Percentiles rank a stretch among this genome's conserved stretches.
Evolutionary conservation across 2,113 vertebrate genomes (phyloP).

Genomic region (Actenoides hombroni): DNA sequence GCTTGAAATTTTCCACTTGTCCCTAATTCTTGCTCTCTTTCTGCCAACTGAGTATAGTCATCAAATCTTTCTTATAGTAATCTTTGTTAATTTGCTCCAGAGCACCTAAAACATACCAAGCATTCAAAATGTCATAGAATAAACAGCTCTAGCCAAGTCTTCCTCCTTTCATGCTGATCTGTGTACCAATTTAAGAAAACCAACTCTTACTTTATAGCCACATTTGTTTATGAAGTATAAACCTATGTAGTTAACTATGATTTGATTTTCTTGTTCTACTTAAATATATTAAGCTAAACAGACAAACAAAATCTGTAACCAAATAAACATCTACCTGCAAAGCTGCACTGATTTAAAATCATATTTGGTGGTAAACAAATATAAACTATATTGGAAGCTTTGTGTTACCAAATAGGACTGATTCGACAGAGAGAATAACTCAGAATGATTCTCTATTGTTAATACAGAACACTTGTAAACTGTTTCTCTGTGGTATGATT

Average conservation of each 20-base stretch:
- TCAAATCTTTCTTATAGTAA: background rate
- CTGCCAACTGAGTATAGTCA: background rate
- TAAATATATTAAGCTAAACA: background rate
- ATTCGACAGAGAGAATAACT: background rate
- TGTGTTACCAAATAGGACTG: background rate
- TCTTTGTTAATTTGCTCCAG: background rate
- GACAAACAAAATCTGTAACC: background rate
- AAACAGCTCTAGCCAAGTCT: background rate
- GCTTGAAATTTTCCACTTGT: background rate
- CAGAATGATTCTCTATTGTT: fast-evolving
- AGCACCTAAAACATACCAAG: background rate
- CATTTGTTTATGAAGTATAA: background rate
- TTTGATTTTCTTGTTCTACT: background rate
- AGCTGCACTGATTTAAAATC: background rate
- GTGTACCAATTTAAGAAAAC: background rate
- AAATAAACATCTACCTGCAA: background rate
- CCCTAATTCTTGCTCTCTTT: background rate
- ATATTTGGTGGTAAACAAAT: background rate
- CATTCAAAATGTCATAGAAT: background rate
- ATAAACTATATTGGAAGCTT: background rate
- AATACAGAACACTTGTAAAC: background rate
- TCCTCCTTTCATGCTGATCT: background rate
- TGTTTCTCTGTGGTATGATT: background rate
- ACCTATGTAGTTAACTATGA: background rate
- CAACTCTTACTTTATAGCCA: background rate